These are phyloP conservation scores for Alosa alosa DNA, from an alignment of 2,113 vertebrate species.

Conservation along the genomic window DNA sequence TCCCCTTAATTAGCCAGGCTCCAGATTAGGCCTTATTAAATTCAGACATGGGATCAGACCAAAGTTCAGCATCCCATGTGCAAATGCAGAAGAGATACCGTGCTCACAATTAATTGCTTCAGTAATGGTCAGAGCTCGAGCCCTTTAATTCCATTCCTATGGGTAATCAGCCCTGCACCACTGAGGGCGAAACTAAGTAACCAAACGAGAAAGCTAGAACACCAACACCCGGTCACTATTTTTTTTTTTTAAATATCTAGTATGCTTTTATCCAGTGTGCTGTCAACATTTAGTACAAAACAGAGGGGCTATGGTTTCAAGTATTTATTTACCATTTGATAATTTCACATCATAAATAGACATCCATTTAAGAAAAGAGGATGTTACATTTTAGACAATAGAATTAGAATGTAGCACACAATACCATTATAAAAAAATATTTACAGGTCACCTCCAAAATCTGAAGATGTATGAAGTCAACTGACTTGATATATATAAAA, in stretches of 20 bases:
- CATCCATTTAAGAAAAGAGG: conserved; percentile 47
- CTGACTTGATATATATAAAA: conserved; percentile 5
- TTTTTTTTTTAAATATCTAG: neutral
- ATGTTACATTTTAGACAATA: conserved; percentile 48
- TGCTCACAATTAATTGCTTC: conserved; percentile 76
- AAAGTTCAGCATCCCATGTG: conserved; percentile 68
- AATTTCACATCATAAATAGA: conserved; percentile 55
- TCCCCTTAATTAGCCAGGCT: conserved; percentile 71
- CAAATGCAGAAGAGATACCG: conserved; percentile 62
- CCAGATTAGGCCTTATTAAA: conserved; percentile 72
- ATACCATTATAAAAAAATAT: conserved; percentile 46
- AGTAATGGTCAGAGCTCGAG: conserved; percentile 75
- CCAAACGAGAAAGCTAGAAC: conserved; percentile 39
- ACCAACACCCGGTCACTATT: neutral
- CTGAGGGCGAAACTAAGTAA: conserved; percentile 54
- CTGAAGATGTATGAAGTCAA: neutral
- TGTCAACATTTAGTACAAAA: neutral
- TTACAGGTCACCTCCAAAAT: conserved; percentile 43
- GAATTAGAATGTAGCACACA: conserved; percentile 51
- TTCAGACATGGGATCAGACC: conserved; percentile 68
- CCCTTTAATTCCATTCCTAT: conserved; percentile 67
- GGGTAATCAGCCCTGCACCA: conserved; percentile 73
- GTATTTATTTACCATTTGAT: conserved; percentile 45
- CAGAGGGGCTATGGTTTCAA: neutral
- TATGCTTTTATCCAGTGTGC: neutral